Base-by-base conservation (phyloP, 2,888 invertebrate genomes). In the Pandemis heparana region DNA sequence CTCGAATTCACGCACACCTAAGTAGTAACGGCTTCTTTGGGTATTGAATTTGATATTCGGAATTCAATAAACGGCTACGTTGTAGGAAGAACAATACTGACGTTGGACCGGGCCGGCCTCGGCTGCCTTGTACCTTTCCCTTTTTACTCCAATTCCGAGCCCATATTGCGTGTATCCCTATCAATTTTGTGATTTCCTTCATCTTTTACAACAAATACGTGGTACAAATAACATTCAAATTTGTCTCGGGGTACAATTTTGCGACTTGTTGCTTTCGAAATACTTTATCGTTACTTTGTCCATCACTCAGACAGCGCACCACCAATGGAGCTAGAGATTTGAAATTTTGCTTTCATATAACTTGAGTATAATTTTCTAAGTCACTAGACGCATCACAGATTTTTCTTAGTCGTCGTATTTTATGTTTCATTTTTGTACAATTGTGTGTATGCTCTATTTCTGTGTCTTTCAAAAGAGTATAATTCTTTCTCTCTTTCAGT, bases 161-260 rank as follows among this genome's bases (percentile, higher is more conserved):
- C 48, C 46, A 64, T 48, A 64, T 64, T 64, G 64, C 46, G 48
- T 51, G 48, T 46, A 48, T 64, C 10, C 64, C 32, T 64, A 64
- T 64, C 48, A 64, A 48, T 64, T 48, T 64, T 32, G 48, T 64
- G 64, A 64, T 48, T 64, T 64, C 48, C 64, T 64, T 32, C 64
- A 14, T 61, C 61, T 61, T 16, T 51, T 18, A n/a, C 32, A 51
- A 48, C 48, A 32, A 48, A 64, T n/a, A 64, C 32, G 32, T 2
- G 48, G 32, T 64, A 64, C 62, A 64, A 64, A 64, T 23, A 48
- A 64, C 32, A 48, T 38, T 39, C 64, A 32, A n/a, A 23, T 64
- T 64, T 38, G 18, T 53, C 53, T 48, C 14, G 14, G 32, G 9
- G 48, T 8, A 16, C 64, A 38, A 38, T 16, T n/a, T 32, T 38